Percentiles rank a stretch among this genome's conserved stretches.
These are phyloP conservation scores for Thaumatotibia leucotreta DNA, from an alignment of 1,140 invertebrate species.

Conservation along the genomic window DNA sequence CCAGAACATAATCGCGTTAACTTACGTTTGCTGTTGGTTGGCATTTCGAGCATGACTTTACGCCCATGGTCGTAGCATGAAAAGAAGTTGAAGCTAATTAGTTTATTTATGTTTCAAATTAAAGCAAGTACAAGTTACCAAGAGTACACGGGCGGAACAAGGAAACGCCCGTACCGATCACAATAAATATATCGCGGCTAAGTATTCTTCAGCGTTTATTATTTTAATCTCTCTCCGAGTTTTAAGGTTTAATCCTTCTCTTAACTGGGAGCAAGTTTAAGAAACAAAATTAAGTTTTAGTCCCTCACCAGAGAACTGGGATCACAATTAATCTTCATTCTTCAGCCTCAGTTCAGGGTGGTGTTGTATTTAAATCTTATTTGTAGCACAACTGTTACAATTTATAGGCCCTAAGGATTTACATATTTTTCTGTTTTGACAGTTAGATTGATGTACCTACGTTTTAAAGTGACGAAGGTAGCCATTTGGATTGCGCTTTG, in stretches of 20 bases:
- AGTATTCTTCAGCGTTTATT: slow-evolving; percentile 6
- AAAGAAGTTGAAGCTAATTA: too few relatives aligned
- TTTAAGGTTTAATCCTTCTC: slow-evolving; percentile 42
- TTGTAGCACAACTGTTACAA: slow-evolving; percentile 9
- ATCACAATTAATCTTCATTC: slow-evolving; percentile 56
- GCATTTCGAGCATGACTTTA: too few relatives aligned
- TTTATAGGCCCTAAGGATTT: slow-evolving; percentile 11
- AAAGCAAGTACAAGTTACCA: background rate
- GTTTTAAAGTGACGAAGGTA: background rate
- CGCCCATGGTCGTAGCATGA: too few relatives aligned
- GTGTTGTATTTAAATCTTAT: slow-evolving; percentile 24
- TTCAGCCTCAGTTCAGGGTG: slow-evolving; percentile 28
- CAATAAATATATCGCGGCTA: background rate
- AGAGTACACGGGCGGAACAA: background rate
- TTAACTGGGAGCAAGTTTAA: slow-evolving; percentile 47
- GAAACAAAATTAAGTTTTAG: slow-evolving; percentile 57
- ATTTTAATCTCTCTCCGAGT: slow-evolving; percentile 19
- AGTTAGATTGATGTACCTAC: slow-evolving; percentile 3
- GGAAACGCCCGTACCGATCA: background rate
- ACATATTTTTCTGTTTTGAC: slow-evolving; percentile 9
- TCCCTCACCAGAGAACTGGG: slow-evolving; percentile 39
- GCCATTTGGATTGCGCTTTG: background rate
- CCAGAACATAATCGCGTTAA: too few relatives aligned
- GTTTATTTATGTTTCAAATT: background rate
- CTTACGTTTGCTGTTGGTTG: too few relatives aligned